A percentile compares a stretch with the other conserved stretches of the same genome.
phyloP scores from a whole-genome alignment of 1,140 invertebrate genomes.

The Dreissena polymorpha region DNA sequence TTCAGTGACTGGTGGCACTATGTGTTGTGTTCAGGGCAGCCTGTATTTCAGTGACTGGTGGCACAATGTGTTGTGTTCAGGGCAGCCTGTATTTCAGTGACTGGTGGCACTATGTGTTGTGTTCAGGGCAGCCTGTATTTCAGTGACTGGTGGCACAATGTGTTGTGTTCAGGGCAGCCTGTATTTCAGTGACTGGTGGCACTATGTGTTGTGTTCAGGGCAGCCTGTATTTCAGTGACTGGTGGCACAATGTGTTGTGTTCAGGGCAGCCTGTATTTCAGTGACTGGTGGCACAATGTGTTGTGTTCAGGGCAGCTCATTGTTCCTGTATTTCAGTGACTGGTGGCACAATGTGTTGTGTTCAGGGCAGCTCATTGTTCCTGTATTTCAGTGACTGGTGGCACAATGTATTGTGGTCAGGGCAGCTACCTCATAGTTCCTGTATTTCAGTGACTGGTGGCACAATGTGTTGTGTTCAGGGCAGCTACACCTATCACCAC shows the following conservation, averaged over 20 bases:
- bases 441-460: conserved; percentile 79
- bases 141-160: conserved; percentile 81
- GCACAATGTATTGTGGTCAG: conserved; percentile 85
- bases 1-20: conserved; percentile 97
- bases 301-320: too few relatives aligned
- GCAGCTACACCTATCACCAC: conserved; percentile 96
- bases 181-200: conserved; percentile 79
- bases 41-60: conserved; percentile 79
- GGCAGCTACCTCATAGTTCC: too few relatives aligned
- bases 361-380: conserved; percentile 93
- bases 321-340: conserved; percentile 76
- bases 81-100: conserved; percentile 83
- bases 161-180: conserved; percentile 89
- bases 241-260: too few relatives aligned
- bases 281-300: too few relatives aligned
- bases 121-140: conserved; percentile 87
- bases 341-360: conserved; percentile 83
- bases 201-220: conserved; percentile 88
- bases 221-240: too few relatives aligned
- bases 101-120: conserved; percentile 82
- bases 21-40: conserved; percentile 33
- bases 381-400: conserved; percentile 79
- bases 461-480: conserved; percentile 86
- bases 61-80: conserved; percentile 85
- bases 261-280: too few relatives aligned